Evolutionary conservation across 2,797 vertebrate species (phyloP).

Genomic region (Halcyon chelicuti): DNA sequence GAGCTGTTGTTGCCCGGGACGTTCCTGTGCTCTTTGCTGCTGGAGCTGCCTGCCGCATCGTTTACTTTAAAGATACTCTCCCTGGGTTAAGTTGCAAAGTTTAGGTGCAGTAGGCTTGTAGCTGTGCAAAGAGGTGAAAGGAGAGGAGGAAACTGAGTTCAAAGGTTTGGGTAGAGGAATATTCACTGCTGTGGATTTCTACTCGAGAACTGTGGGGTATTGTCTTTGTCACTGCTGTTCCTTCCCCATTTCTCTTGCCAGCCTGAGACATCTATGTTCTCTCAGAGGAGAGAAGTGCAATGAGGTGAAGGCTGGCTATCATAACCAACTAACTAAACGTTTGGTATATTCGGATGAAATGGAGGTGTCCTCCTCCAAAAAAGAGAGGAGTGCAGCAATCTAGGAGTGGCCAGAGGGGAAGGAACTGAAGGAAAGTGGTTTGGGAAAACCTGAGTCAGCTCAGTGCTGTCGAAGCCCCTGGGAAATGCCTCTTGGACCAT

Average conservation of each 20-base stretch:
- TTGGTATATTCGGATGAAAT: neutral
- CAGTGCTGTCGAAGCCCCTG: neutral
- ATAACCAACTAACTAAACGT: neutral
- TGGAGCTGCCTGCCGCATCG: neutral
- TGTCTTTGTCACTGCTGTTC: accelerated
- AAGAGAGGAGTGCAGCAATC: neutral
- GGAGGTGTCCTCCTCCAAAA: neutral
- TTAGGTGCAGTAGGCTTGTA: neutral
- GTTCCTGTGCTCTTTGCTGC: neutral
- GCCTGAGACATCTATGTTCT: neutral
- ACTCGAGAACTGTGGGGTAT: neutral
- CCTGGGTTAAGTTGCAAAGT: neutral
- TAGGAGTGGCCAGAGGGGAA: neutral
- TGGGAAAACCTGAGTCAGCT: neutral
- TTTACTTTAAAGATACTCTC: neutral
- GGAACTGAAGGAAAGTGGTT: neutral
- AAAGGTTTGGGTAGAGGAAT: neutral
- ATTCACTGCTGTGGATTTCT: neutral
- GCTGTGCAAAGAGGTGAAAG: neutral
- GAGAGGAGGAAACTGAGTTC: neutral
- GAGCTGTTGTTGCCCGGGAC: neutral
- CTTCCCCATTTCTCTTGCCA: neutral
- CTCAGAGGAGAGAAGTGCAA: neutral
- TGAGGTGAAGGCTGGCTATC: neutral
- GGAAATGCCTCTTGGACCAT: neutral